A percentile compares a stretch with the other conserved stretches of the same genome.
These are phyloP conservation scores for Ericerus pela DNA, from an alignment of 1,140 invertebrate genomes.

Conservation along the genomic window DNA sequence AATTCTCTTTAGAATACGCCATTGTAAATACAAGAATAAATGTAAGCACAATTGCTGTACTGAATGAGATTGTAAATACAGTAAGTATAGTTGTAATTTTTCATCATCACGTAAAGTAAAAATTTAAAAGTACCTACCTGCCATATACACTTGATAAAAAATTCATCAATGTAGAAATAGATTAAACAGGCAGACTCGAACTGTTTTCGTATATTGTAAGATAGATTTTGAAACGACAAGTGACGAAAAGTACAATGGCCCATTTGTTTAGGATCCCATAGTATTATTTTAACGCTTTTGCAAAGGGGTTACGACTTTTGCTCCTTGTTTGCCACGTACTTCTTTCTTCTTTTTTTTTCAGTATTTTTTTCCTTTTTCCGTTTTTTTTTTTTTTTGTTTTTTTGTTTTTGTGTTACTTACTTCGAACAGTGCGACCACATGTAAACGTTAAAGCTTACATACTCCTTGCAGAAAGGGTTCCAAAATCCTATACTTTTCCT, in stretches of 20 bases:
- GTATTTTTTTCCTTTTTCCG: too few relatives aligned
- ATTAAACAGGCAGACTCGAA: slow-evolving; percentile 2
- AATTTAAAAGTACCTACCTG: too few relatives aligned
- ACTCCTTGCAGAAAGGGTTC: slow-evolving; percentile 8
- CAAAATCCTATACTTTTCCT: slow-evolving; percentile 3
- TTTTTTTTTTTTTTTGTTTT: too few relatives aligned
- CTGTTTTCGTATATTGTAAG: not conserved
- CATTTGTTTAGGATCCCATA: slow-evolving; percentile 11
- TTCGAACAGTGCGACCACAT: slow-evolving; percentile 5
- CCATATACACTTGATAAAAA: slow-evolving; percentile 8
- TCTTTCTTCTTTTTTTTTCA: too few relatives aligned
- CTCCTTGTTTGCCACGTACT: not conserved
- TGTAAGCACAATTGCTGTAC: too few relatives aligned
- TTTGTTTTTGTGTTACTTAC: not conserved
- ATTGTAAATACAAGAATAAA: too few relatives aligned
- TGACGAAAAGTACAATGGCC: slow-evolving; percentile 9
- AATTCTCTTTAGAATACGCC: too few relatives aligned
- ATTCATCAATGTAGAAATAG: slow-evolving; percentile 3
- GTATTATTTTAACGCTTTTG: not conserved
- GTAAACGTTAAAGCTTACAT: slow-evolving; percentile 5
- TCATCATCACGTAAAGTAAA: too few relatives aligned
- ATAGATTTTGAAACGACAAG: slow-evolving; percentile 7
- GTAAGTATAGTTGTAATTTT: too few relatives aligned
- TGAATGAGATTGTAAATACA: too few relatives aligned
- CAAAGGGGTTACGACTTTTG: not conserved